Percentiles rank a stretch among this genome's conserved stretches.
Conservation (phyloP, 2,888 invertebrate genomes). For the Amphimallon solstitiale region DNA sequence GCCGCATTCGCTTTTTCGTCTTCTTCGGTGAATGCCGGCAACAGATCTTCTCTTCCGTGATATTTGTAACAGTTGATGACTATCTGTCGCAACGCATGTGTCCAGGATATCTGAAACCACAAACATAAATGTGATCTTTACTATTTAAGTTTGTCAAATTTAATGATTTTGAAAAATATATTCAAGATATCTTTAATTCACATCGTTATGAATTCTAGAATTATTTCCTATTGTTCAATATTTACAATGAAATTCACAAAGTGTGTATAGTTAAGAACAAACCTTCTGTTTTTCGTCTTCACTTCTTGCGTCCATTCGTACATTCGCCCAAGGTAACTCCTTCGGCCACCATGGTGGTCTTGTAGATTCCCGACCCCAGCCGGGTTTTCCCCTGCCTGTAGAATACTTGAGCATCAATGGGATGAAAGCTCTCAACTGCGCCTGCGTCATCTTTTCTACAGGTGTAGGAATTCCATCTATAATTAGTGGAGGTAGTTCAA, state of each 20-base stretch:
- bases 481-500: slow-evolving; percentile 94
- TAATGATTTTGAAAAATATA: too few relatives aligned
- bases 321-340: slow-evolving; percentile 98
- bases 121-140: slow-evolving; percentile 30
- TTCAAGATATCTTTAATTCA: too few relatives aligned
- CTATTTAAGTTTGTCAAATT: too few relatives aligned
- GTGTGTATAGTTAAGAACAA: slow-evolving; percentile 42
- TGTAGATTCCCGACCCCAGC: slow-evolving; percentile 97
- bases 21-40: slow-evolving; percentile 94
- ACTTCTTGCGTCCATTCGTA: slow-evolving; percentile 94
- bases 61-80: slow-evolving; percentile 98
- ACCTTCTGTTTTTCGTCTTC: slow-evolving; percentile 98
- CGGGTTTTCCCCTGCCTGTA: slow-evolving; percentile 95
- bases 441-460: slow-evolving; percentile 99
- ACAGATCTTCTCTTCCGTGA: slow-evolving; percentile 93
- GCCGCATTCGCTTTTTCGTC: slow-evolving; percentile 79
- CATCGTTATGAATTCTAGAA: too few relatives aligned
- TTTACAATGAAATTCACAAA: too few relatives aligned
- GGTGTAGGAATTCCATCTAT: slow-evolving; percentile 98
- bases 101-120: slow-evolving; percentile 93
- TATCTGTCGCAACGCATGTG: slow-evolving; percentile 94
- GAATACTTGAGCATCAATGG: slow-evolving; percentile 98
- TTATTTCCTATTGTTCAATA: too few relatives aligned
- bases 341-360: slow-evolving; percentile 98
- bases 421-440: slow-evolving; percentile 95